A percentile compares a stretch with the other conserved stretches of the same genome.
These are phyloP conservation scores for Lycorma delicatula DNA, from an alignment of 1,140 invertebrate genomes.

Conservation along the genomic window DNA sequence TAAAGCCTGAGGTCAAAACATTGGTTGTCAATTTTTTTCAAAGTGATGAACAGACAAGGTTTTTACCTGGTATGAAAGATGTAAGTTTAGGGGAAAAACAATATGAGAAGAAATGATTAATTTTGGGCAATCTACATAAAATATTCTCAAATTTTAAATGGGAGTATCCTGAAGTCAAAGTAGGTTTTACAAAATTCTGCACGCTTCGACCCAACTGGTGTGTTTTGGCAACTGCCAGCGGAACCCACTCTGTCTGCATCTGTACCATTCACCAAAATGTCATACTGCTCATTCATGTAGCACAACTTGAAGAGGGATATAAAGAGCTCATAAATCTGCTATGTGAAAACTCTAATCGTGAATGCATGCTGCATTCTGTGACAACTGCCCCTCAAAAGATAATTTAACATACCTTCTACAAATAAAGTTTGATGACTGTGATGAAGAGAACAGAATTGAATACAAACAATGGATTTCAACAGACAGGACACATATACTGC, in stretches of 20 bases:
- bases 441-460: too few species aligned
- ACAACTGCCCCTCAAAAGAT: too few species aligned
- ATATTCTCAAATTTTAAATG: slow-evolving; percentile 13
- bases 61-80: slow-evolving; percentile 19
- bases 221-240: slow-evolving; percentile 21
- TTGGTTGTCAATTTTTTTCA: slow-evolving; percentile 3
- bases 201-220: slow-evolving; percentile 21
- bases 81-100: slow-evolving; percentile 17
- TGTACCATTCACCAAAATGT: slow-evolving; percentile 28
- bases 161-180: slow-evolving; percentile 13
- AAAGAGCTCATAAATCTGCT: too few species aligned
- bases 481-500: too few species aligned
- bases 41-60: slow-evolving; percentile 3
- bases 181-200: slow-evolving; percentile 27
- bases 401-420: too few species aligned
- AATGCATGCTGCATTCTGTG: too few species aligned
- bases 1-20: neutral
- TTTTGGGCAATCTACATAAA: slow-evolving; percentile 17
- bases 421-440: too few species aligned
- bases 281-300: slow-evolving; percentile 25
- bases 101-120: slow-evolving; percentile 13
- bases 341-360: too few species aligned
- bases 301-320: too few species aligned
- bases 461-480: too few species aligned
- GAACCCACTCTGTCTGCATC: slow-evolving; percentile 27